Base-by-base conservation (phyloP, 2,888 invertebrate genomes). In the Lithophane semibrunnea region DNA sequence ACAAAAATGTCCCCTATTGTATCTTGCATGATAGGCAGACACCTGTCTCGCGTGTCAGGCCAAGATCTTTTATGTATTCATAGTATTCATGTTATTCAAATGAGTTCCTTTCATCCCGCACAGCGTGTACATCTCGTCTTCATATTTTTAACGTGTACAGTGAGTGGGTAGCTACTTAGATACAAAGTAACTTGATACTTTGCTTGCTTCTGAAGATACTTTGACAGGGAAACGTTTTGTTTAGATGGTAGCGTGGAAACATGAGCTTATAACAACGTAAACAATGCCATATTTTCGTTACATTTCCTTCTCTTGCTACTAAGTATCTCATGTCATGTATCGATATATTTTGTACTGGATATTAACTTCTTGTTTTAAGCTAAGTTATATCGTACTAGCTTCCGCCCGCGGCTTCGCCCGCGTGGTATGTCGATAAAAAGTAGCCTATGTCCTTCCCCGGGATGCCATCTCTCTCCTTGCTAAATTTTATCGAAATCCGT, bases 41-140 rank as follows among this genome's bases (percentile, higher is more conserved):
- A 85, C 73, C 70, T 85, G 72, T 75, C 74, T 60, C 58, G 58
- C 49, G 44, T 70, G 72, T 74, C 76, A 71, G 24, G 67, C 58
- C 66, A 63, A 63, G 73, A 73, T 74, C 49, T 80, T 85, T 73
- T 75, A 75, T 75, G 69, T 85, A 78, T 85, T 84, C 79, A 49
- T 16, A 65, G 56, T 64, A 79, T 83, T 79, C 80, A 79, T 72
- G 54, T 64, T 73, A 84, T 83, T 74, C 74, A 77, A 77, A 75
- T 75, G 73, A 77, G 54, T 77, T 74, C 65, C 47, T 72, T 84
- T 82, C 56, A 78, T 75, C n/a, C 21, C 56, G 61, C 73, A 64
- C 65, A 75, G 54, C 69, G 44, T 60, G 61, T 44, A 56, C 66
- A 69, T 65, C 54, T 44, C 56, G 61, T 74, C 64, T 77, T 77